Percentiles rank a stretch among this genome's conserved stretches.
phyloP scores from a whole-genome alignment of 1,140 invertebrate genomes.

The Drosophila nikananu region DNA sequence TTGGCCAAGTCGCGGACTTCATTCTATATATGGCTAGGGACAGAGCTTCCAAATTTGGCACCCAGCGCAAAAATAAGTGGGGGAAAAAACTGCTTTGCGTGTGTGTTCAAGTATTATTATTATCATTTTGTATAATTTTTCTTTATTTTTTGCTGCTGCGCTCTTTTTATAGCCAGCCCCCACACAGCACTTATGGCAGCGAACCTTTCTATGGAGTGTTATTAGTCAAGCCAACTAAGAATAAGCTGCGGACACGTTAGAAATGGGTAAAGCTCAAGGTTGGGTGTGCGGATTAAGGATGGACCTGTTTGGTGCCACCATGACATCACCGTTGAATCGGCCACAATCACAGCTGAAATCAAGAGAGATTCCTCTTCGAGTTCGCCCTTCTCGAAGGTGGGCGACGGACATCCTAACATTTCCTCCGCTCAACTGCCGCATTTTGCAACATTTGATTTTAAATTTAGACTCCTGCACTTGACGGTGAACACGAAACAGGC shows the following conservation, averaged over 20 bases:
- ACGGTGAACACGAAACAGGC: conserved; percentile 28
- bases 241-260: conserved; percentile 18
- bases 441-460: conserved; percentile 71
- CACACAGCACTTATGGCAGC: conserved; percentile 35
- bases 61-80: conserved; percentile 46
- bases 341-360: conserved; percentile 1
- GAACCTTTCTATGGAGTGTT: conserved; percentile 40
- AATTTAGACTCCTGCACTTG: conserved; percentile 67
- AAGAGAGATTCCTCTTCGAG: conserved; percentile 2
- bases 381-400: conserved; percentile 46
- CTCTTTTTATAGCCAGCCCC: conserved; percentile 54
- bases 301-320: conserved; percentile 18
- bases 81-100: conserved; percentile 45
- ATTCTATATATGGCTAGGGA: conserved; percentile 59
- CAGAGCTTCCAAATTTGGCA: conserved; percentile 70
- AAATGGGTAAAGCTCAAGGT: conserved; percentile 48
- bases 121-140: conserved; percentile 54
- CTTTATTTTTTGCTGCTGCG: conserved; percentile 5
- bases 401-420: conserved; percentile 6
- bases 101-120: conserved; percentile 65
- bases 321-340: conserved; percentile 30
- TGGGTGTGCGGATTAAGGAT: conserved; percentile 40
- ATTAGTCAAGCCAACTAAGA: conserved; percentile 44
- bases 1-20: conserved; percentile 34
- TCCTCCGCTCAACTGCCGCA: conserved; percentile 41